Evolutionary conservation across 1,140 invertebrate genomes (phyloP).

Genomic region (Pogonus chalceus): DNA sequence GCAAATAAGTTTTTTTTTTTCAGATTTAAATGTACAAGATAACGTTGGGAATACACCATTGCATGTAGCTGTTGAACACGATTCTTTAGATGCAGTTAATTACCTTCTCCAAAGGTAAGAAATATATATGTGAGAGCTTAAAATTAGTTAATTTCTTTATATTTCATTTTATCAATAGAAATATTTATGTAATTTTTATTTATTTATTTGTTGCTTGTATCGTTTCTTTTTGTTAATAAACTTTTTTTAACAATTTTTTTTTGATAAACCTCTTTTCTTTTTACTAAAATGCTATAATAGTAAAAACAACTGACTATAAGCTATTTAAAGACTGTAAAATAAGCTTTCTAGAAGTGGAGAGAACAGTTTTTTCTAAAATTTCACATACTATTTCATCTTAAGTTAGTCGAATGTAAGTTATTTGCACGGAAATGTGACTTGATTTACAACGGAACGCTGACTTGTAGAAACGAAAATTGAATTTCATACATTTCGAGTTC

Average conservation of each 20-base stretch:
- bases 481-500: too few species aligned
- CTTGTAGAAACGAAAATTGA: too few species aligned
- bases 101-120: constrained; percentile 58
- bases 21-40: constrained; percentile 68
- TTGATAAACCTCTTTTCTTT: constrained; percentile 3
- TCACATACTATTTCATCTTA: too few species aligned
- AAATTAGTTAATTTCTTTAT: too few species aligned
- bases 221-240: background rate
- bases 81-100: constrained; percentile 57
- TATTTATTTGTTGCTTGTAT: background rate
- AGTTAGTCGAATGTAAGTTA: too few species aligned
- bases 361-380: too few species aligned
- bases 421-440: too few species aligned
- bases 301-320: background rate
- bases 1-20: constrained; percentile 27
- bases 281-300: background rate
- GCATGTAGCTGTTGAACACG: constrained; percentile 67
- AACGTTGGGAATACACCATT: constrained; percentile 70
- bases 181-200: background rate
- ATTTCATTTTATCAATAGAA: too few species aligned
- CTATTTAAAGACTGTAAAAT: too few species aligned
- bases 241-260: constrained; percentile 6
- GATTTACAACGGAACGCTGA: too few species aligned
- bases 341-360: too few species aligned
- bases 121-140: constrained; percentile 10